Evolutionary conservation across 2,113 vertebrate genomes (phyloP).

Genomic region (Mobula birostris): DNA sequence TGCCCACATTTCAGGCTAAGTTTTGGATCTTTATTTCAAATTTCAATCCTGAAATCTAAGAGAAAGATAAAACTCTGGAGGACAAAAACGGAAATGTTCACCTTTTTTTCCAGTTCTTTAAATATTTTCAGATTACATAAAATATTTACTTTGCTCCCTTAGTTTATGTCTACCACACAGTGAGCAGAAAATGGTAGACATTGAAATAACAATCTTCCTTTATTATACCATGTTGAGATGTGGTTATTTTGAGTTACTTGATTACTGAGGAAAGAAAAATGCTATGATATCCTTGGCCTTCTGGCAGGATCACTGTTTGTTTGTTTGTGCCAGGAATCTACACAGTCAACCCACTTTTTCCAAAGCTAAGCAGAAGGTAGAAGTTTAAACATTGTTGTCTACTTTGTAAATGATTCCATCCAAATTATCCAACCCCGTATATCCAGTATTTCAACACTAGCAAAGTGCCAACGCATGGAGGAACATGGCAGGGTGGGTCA

Average conservation of each 20-base stretch:
- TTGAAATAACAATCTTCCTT: neutral
- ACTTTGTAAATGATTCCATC: neutral
- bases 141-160: neutral
- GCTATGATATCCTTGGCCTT: neutral
- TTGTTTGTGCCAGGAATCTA: neutral
- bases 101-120: neutral
- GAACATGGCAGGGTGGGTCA: neutral
- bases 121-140: neutral
- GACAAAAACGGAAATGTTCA: neutral
- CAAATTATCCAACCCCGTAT: neutral
- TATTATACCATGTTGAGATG: neutral
- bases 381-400: neutral
- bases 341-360: neutral
- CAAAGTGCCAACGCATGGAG: neutral
- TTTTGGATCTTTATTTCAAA: neutral
- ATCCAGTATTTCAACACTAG: neutral
- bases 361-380: neutral
- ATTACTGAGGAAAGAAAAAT: slow-evolving; percentile 5
- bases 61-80: neutral
- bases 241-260: neutral
- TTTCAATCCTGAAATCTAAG: neutral
- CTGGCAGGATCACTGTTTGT: neutral
- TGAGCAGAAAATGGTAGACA: neutral
- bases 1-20: too few relatives aligned
- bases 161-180: neutral